Base-by-base conservation (phyloP, 2,888 invertebrate species). In the Metellina segmentata region DNA sequence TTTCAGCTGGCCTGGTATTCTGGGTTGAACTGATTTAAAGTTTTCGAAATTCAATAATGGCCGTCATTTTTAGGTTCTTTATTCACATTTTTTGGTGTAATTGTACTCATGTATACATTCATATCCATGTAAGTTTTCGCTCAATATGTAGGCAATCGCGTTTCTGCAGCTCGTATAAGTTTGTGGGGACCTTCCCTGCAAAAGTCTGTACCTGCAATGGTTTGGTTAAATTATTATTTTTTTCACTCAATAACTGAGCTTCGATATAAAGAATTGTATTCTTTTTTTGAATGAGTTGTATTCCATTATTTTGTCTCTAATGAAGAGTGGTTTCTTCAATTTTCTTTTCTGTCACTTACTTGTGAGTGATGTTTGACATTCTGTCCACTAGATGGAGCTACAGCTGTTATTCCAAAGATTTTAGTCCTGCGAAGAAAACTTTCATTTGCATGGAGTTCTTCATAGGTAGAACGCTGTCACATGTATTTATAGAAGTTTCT, bases 361-460 rank as follows among this genome's bases (percentile, higher is more conserved):
- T 71, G 78, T 83, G 81, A 78, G 82, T 91, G 87, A 77, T 78
- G 74, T 86, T 87, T 82, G 34, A 78, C 34, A 83, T 81, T 87
- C 91, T 91, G 83, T 87, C 87, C 87, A 82, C 81, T 81, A 90
- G 85, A 86, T 81, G 81, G 81, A 81, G 87, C 78, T 81, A 82
- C 91, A 91, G 91, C 91, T 91, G 87, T 9, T 71, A 86, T 86
- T 83, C 91, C 87, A 91, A 91, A 87, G 83, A 91, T 52, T 77
- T 83, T 90, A 85, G 85, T 81, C 83, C 83, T 89, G 89, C 89
- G 90, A 85, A 90, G 90, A 81, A 79, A 19, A 7, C 20, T 9
- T 78, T 70, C 34, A 70, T 85, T 83, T 71, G 78, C 78, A 83
- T 77, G 78, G 72, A 52, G 70, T 86, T 91, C 90, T 91, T 90